Evolutionary conservation across 2,113 vertebrate genomes (phyloP).

Genomic region (Tetrax tetrax): DNA sequence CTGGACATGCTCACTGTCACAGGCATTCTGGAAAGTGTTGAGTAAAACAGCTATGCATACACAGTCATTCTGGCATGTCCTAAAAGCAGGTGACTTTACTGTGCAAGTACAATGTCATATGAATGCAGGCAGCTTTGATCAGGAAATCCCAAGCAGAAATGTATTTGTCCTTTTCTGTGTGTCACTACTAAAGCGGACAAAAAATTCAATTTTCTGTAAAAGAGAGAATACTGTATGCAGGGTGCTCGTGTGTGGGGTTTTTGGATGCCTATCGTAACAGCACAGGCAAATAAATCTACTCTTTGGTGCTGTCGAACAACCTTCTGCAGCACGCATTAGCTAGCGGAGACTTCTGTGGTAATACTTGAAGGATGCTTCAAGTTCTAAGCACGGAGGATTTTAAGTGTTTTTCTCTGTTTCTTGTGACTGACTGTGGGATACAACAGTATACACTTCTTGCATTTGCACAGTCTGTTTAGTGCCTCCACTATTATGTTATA

Average conservation of each 20-base stretch:
- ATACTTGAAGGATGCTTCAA: not conserved
- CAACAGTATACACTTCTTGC: not conserved
- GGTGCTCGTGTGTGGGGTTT: not conserved
- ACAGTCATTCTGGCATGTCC: not conserved
- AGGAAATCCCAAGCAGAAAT: not conserved
- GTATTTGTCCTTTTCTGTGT: not conserved
- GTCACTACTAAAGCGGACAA: not conserved
- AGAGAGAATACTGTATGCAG: not conserved
- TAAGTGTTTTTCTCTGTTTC: not conserved
- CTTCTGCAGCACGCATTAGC: not conserved
- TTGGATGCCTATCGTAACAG: not conserved
- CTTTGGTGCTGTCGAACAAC: not conserved
- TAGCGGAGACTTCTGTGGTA: not conserved
- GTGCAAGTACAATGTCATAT: not conserved
- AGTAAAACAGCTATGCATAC: not conserved
- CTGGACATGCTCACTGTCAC: not conserved
- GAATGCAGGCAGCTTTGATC: not conserved
- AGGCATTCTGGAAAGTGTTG: constrained; percentile 10
- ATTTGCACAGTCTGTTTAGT: not conserved
- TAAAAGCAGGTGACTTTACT: not conserved
- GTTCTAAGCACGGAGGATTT: not conserved
- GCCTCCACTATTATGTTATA: not conserved
- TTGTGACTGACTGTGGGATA: not conserved
- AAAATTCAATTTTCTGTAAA: not conserved
- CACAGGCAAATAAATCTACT: not conserved